Evolutionary conservation across 2,888 invertebrate genomes (phyloP).

Genomic region (Leucania comma): DNA sequence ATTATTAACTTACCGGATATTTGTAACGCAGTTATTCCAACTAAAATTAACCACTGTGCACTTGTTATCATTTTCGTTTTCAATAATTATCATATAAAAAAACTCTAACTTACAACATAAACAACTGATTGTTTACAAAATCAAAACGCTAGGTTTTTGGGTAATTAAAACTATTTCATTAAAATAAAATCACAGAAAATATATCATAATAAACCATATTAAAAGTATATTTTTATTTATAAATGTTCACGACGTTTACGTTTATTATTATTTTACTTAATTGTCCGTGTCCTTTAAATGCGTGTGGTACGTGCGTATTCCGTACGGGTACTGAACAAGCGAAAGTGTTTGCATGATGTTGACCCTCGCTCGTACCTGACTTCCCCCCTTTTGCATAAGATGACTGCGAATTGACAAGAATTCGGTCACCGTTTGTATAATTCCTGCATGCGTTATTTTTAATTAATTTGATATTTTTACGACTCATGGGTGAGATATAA

Average conservation of each 20-base stretch:
- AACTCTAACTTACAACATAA: slow-evolving; percentile 1
- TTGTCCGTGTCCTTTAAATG: slow-evolving; percentile 50
- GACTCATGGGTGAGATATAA: too few species aligned
- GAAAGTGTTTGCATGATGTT: slow-evolving; percentile 81
- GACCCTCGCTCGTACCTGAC: slow-evolving; percentile 70
- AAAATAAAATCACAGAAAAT: slow-evolving; percentile 39
- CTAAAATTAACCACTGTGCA: slow-evolving; percentile 82
- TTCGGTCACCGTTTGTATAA: slow-evolving; percentile 49
- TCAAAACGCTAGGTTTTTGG: neutral
- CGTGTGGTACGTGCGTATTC: slow-evolving; percentile 78
- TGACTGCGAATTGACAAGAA: slow-evolving; percentile 51
- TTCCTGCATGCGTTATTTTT: neutral
- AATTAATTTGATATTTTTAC: neutral
- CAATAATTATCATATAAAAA: slow-evolving; percentile 41
- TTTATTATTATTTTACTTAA: slow-evolving; percentile 11
- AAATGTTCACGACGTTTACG: slow-evolving; percentile 25
- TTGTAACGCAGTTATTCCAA: slow-evolving; percentile 83
- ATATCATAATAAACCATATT: slow-evolving; percentile 43
- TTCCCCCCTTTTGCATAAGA: slow-evolving; percentile 72
- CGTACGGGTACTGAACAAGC: slow-evolving; percentile 79
- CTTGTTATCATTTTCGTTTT: slow-evolving; percentile 77
- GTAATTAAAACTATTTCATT: neutral
- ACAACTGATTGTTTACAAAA: slow-evolving; percentile 33
- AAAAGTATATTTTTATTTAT: neutral
- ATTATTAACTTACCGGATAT: slow-evolving; percentile 78